Conservation (phyloP, 2,888 invertebrate genomes). For the Sturmia bella region DNA sequence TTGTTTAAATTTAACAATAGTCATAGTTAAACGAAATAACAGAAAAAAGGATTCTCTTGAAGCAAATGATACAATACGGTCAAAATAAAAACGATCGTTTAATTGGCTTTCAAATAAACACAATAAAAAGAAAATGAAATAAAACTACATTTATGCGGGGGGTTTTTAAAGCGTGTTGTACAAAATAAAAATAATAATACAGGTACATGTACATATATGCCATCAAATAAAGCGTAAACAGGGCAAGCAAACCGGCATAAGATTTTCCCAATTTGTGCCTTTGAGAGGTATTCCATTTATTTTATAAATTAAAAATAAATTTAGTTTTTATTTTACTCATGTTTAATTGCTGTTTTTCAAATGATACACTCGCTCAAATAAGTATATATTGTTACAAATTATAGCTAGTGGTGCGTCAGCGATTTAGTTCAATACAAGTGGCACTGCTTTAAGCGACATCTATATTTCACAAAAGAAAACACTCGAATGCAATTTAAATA, state of each 20-base stretch:
- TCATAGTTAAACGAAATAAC: neutral
- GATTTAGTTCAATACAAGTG: too few species aligned
- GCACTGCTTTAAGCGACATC: too few species aligned
- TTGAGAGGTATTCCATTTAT: neutral
- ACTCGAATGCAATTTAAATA: too few species aligned
- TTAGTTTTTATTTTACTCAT: neutral
- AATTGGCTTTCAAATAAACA: neutral
- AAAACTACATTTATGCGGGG: neutral
- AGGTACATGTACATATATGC: too few species aligned
- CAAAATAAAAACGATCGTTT: conserved; percentile 4
- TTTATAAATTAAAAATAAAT: conserved; percentile 17
- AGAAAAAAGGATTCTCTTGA: neutral
- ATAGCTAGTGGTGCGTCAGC: too few species aligned
- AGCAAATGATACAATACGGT: neutral
- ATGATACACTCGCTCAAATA: too few species aligned
- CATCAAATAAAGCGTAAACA: too few species aligned
- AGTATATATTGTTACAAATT: too few species aligned
- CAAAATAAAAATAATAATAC: neutral
- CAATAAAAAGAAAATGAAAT: neutral
- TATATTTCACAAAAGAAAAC: too few species aligned
- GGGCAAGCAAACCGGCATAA: too few species aligned
- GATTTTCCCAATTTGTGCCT: neutral
- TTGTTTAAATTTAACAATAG: conserved; percentile 27
- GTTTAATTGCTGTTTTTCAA: neutral
- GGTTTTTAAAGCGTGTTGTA: neutral